Base-by-base conservation (phyloP, 2,113 vertebrate genomes). In the Paratilapia polleni region DNA sequence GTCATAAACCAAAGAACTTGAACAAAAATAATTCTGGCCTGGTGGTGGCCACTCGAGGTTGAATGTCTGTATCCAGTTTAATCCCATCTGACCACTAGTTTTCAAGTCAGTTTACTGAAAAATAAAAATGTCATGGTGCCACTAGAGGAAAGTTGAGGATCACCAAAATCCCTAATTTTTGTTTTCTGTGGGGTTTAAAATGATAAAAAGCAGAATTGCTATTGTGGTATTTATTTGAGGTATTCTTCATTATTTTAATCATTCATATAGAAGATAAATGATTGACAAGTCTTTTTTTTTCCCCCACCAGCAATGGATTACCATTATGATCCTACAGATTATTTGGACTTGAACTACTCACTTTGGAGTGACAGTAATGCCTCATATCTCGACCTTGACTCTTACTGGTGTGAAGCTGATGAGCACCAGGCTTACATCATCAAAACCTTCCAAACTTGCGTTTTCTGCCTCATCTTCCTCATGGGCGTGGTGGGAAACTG, bases 401-500 rank as follows among this genome's bases (percentile, higher is more conserved):
- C 90, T 59, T 49, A 47, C 26, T 88, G 31, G 54, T 99, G 98
- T 7, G 95, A 96, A 26, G 92, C 96, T 54, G 92, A 62, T 0
- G 82, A 74, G 8, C 92, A 81, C 14, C 94, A 96, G 36, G 87
- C 91, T 82, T 43, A 90, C 0, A 92, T 93, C 56, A 96, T 96
- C 74, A 93, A 90, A 11, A 83, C 60, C 17, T 97, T 98, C 92
- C 97, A 98, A 91, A 94, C 95, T 0, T 93, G 90, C 0, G 34
- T 96, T 28, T 97, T 97, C 79, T 36, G 96, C 62, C 61, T 95
- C 8, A 93, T 98, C 75, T 97, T 96, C 4, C 78, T 95, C 15
- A 84, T 97, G 70, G 98, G 98, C 8, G 47, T 93, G 0, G 76
- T 59, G 0, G 98, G 98, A 10, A 99, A 99, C 3, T 93, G 92